Conservation (phyloP, 2,113 vertebrate species). For the Vanacampus margaritifer region DNA sequence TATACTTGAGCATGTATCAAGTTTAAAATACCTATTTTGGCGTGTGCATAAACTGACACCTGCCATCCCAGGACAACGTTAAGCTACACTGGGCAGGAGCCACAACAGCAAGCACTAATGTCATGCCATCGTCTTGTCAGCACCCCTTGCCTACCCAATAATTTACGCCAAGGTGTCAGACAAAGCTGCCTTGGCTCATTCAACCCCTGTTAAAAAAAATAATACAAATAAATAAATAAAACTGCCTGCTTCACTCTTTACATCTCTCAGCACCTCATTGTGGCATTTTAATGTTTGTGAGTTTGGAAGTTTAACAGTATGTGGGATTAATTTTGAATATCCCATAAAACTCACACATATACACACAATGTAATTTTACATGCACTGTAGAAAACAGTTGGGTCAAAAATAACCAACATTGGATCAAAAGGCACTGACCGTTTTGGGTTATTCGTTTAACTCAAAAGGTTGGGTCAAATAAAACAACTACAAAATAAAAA, state of each 20-base stretch:
- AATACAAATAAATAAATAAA: conserved; percentile 11
- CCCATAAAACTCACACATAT: too few species aligned
- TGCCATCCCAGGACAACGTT: conserved; percentile 45
- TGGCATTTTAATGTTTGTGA: conserved; percentile 67
- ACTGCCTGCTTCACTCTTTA: conserved; percentile 58
- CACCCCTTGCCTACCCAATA: conserved; percentile 59
- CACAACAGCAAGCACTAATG: conserved; percentile 73
- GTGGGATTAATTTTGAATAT: neutral
- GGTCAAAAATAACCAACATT: neutral
- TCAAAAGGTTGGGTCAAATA: too few species aligned
- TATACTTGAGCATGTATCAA: neutral
- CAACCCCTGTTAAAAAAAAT: conserved; percentile 59
- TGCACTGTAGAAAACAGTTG: too few species aligned
- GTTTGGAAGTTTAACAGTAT: conserved; percentile 37
- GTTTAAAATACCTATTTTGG: neutral
- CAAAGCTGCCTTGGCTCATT: conserved; percentile 74
- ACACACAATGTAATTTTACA: too few species aligned
- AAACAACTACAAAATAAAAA: too few species aligned
- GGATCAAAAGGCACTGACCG: too few species aligned
- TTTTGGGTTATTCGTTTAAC: too few species aligned
- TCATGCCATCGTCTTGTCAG: conserved; percentile 59
- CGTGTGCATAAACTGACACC: conserved; percentile 1
- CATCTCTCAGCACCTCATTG: conserved; percentile 53
- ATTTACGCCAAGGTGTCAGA: conserved; percentile 75
- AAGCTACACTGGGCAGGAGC: conserved; percentile 60